Evolutionary conservation across 2,888 invertebrate species (phyloP).

Genomic region (Drosophila robusta): DNA sequence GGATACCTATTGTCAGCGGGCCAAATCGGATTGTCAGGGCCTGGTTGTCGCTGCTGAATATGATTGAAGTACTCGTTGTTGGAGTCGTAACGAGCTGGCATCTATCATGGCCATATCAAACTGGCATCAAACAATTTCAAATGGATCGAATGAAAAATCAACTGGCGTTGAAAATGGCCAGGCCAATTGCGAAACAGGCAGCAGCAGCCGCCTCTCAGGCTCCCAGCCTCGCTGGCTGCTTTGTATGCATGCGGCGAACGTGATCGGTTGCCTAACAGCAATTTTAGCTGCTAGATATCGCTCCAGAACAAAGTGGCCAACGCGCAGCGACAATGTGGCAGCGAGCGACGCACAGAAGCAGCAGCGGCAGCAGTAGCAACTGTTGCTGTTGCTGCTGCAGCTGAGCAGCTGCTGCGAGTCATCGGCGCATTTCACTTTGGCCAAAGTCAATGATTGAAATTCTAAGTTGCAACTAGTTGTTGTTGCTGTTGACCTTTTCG

Average conservation of each 20-base stretch:
- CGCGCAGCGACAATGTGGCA: constrained; percentile 67
- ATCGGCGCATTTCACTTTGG: constrained; percentile 72
- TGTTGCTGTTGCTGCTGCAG: constrained; percentile 31
- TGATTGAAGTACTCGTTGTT: constrained; percentile 69
- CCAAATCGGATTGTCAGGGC: constrained; percentile 54
- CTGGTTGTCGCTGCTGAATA: constrained; percentile 39
- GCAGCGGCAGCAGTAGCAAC: constrained; percentile 32
- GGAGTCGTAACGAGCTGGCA: constrained; percentile 73
- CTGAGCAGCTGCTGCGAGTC: constrained; percentile 41
- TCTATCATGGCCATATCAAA: constrained; percentile 80
- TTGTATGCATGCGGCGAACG: constrained; percentile 80
- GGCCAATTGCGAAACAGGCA: constrained; percentile 65
- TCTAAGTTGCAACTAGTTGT: constrained; percentile 58
- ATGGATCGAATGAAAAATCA: constrained; percentile 82
- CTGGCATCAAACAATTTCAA: constrained; percentile 80
- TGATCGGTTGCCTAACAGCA: constrained; percentile 76
- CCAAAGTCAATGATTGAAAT: constrained; percentile 75
- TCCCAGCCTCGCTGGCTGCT: constrained; percentile 49
- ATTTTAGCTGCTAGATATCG: constrained; percentile 73
- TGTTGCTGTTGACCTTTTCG: constrained; percentile 71
- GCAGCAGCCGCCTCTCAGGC: constrained; percentile 13
- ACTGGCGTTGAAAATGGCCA: constrained; percentile 71
- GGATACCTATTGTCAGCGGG: constrained; percentile 13
- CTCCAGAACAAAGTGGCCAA: constrained; percentile 79
- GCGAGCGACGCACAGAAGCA: constrained; percentile 66